Percentiles rank a stretch among this genome's conserved stretches.
phyloP scores from a whole-genome alignment of 2,113 vertebrate genomes.

The Corythoichthys haematopterus region DNA sequence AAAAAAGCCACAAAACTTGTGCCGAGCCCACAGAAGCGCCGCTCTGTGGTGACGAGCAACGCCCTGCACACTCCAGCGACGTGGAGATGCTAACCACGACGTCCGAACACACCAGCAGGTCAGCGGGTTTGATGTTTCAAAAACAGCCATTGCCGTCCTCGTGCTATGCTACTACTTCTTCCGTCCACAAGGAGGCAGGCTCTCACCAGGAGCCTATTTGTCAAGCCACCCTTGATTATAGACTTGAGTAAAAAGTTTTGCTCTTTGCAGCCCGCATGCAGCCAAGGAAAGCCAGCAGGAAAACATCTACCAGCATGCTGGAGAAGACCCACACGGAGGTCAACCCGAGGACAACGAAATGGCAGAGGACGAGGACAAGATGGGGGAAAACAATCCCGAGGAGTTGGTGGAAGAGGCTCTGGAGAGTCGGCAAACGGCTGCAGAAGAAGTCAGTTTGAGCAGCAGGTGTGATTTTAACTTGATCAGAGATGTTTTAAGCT shows the following conservation, averaged over 20 bases:
- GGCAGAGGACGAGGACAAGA: not conserved
- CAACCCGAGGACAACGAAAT: not conserved
- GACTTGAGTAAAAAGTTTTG: constrained; percentile 2
- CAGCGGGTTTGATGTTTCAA: constrained; percentile 39
- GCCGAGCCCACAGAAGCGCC: constrained; percentile 14
- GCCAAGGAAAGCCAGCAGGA: constrained; percentile 27
- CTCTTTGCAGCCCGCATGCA: not conserved
- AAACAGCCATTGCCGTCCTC: constrained; percentile 5
- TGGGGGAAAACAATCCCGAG: not conserved
- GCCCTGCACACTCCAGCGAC: not conserved
- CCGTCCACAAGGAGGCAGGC: constrained; percentile 53
- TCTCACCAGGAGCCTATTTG: not conserved
- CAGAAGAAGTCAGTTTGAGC: constrained; percentile 1
- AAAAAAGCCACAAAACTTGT: constrained; percentile 3
- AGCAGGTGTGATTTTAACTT: constrained; percentile 41
- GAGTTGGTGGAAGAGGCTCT: constrained; percentile 21
- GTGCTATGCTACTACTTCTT: constrained; percentile 5
- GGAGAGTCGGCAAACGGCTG: constrained; percentile 9
- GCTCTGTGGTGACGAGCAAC: constrained; percentile 17
- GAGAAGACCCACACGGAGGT: constrained; percentile 11
- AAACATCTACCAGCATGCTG: constrained; percentile 15
- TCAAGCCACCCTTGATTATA: not conserved
- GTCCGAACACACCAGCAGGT: constrained; percentile 42
- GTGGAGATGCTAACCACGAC: constrained; percentile 25
- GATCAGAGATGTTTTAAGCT: no score